These are phyloP conservation scores for Pasiphila rectangulata DNA, from an alignment of 2,888 invertebrate genomes.

Conservation along the genomic window DNA sequence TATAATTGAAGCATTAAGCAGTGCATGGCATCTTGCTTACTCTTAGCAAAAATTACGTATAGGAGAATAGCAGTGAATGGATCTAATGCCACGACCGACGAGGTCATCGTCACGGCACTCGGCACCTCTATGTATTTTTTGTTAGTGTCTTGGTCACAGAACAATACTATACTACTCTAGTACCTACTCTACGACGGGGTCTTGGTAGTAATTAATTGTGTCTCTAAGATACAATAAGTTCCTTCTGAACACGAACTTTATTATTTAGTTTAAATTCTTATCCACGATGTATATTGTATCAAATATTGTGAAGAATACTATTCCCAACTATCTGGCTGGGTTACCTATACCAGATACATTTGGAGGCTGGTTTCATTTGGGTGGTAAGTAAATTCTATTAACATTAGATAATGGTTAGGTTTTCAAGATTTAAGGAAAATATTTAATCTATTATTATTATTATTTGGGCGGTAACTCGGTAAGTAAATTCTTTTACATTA, in stretches of 20 bases:
- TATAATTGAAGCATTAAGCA: background rate
- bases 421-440: constrained; percentile 5
- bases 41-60: background rate
- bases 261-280: background rate
- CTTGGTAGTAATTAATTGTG: no score
- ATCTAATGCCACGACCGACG: no score
- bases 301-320: constrained; percentile 86
- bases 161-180: no score
- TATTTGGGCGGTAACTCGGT: no score
- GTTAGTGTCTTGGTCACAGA: no score
- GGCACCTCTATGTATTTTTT: background rate
- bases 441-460: background rate
- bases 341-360: constrained; percentile 92
- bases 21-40: background rate
- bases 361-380: constrained; percentile 92
- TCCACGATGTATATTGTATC: constrained; percentile 86
- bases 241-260: no score
- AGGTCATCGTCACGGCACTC: no score
- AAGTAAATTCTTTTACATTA: background rate
- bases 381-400: constrained; percentile 78
- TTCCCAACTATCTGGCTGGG: constrained; percentile 91
- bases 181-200: no score
- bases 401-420: background rate
- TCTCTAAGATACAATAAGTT: no score
- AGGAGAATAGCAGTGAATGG: background rate